phyloP scores from a whole-genome alignment of 2,888 invertebrate species.

The Andrena fulva region DNA sequence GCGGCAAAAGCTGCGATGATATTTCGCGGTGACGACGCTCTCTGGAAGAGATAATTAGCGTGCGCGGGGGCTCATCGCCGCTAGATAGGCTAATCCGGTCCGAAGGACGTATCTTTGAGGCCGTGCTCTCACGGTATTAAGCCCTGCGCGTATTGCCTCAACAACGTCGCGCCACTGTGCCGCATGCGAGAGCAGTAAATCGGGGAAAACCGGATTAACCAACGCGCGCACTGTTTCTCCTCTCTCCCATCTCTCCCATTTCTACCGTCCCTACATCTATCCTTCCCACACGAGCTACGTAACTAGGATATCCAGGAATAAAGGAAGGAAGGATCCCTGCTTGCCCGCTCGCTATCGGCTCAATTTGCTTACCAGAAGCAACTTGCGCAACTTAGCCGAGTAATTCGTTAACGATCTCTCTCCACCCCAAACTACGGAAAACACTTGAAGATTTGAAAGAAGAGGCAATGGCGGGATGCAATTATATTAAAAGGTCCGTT shows the following conservation, averaged over 20 bases:
- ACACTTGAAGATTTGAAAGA: not conserved
- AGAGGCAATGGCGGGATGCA: not conserved
- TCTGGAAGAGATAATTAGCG: slow-evolving; percentile 38
- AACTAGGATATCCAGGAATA: not conserved
- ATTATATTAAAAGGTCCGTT: slow-evolving; percentile 28
- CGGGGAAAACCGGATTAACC: slow-evolving; percentile 60
- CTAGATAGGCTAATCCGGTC: slow-evolving; percentile 40
- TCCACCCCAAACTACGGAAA: not conserved
- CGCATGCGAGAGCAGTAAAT: slow-evolving; percentile 56
- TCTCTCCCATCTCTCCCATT: not conserved
- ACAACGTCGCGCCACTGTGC: slow-evolving; percentile 37
- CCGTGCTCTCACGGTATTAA: slow-evolving; percentile 32
- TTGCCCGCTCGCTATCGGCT: not conserved
- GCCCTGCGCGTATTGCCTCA: slow-evolving; percentile 47
- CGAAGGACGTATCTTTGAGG: slow-evolving; percentile 33
- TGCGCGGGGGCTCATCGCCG: not conserved
- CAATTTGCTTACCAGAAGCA: not conserved
- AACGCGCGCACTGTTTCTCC: slow-evolving; percentile 14
- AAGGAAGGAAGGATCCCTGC: not conserved
- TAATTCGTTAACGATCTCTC: not conserved
- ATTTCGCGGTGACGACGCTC: not conserved
- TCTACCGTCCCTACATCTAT: not conserved
- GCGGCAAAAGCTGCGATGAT: not conserved
- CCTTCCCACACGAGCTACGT: not conserved
- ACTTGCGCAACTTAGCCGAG: not conserved